Evolutionary conservation across 2,797 vertebrate genomes (phyloP), one percentile per base, ranked within the genome.

Genomic region (Myripristis jacobus): DNA sequence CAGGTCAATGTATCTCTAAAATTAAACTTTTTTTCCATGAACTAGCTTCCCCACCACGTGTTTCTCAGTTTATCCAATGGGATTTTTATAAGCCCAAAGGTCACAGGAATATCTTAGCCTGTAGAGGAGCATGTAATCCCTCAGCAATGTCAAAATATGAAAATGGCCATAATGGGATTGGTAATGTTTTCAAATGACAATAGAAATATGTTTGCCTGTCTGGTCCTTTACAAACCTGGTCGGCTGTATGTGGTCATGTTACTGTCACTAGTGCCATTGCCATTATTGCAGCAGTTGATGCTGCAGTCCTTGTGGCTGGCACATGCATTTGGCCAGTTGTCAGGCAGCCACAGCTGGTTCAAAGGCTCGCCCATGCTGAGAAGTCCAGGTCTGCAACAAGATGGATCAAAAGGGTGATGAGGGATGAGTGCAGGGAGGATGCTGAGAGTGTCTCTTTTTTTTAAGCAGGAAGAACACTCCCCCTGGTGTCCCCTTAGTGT

Each of bases 241-340:
- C 96, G 95, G 80, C 96, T 98, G 92, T 98, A 98, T 0, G 96
- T 97, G 0, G 97, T 96, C 81, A 98, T 95, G 93, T 97, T 98
- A 82, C 95, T 96, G 77, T 97, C 97, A 41, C 96, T 97, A 90
- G 96, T 97, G 51, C 96, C 96, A 0, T 95, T 96, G 75, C 95
- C 94, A 1, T 95, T 94, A 7, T 96, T 96, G 83, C 96, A 98
- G 93, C 97, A 98, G 84, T 91, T 97, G 91, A 97, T 96, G 92
- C 95, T 94, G 84, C 97, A 97, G 92, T 97, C 96, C 24, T 96
- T 97, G 91, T 97, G 97, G 82, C 92, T 96, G 92, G 95, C 94
- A 73, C 96, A 95, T 13, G 96, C 93, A 57, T 96, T 96, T 43
- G 96, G 96, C 97, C 97, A 98, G 6, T 96, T 97, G 85, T 98